Evolutionary conservation across 1,140 invertebrate species (phyloP).

Genomic region (Cyrtorhinus lividipennis): DNA sequence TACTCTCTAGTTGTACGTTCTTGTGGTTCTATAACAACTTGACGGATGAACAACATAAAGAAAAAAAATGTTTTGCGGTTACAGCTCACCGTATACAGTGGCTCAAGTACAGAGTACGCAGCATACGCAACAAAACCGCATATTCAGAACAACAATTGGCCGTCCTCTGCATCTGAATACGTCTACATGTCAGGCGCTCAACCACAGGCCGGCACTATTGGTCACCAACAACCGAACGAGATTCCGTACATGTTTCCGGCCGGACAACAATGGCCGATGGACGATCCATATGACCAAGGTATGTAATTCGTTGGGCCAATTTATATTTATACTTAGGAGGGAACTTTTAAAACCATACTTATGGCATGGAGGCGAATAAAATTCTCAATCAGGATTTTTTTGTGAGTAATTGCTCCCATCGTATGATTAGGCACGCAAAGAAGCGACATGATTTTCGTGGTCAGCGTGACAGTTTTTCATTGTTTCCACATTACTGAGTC

Average conservation of each 20-base stretch:
- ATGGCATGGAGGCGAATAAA: too few species aligned
- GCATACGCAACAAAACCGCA: neutral
- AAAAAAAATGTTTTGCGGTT: neutral
- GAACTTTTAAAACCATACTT: too few species aligned
- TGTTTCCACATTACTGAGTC: too few species aligned
- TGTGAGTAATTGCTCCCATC: too few species aligned
- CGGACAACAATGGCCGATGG: constrained; percentile 14
- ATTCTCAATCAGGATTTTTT: too few species aligned
- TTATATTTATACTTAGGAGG: too few species aligned
- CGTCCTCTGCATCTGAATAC: neutral
- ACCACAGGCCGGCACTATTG: neutral
- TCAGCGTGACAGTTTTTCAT: too few species aligned
- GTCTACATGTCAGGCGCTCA: neutral
- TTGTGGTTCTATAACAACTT: too few species aligned
- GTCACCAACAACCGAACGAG: constrained; percentile 17
- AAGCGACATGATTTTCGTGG: too few species aligned
- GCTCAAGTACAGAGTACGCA: neutral
- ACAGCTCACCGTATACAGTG: neutral
- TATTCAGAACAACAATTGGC: neutral
- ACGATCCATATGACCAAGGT: constrained; percentile 24
- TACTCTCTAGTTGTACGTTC: too few species aligned
- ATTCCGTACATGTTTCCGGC: neutral
- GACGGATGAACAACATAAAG: too few species aligned
- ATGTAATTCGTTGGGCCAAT: constrained; percentile 17
- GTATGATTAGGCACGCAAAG: too few species aligned